Conservation (phyloP, 2,113 vertebrate species). For the Orcinus orca region DNA sequence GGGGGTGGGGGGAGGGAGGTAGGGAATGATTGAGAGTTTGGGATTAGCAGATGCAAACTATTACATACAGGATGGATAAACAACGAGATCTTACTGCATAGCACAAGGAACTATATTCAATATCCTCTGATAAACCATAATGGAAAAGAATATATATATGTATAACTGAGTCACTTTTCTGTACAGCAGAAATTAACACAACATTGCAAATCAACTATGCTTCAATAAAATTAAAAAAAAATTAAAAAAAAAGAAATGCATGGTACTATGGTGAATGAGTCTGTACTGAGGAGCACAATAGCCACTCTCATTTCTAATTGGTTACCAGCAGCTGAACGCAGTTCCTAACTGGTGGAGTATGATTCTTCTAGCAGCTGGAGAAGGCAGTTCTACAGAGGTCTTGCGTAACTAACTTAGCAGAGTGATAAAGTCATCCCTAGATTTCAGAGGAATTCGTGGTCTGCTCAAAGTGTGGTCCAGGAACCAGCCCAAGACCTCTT, state of each 20-base stretch:
- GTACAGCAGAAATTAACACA: background rate
- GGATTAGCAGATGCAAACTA: too few species aligned
- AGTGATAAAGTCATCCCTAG: background rate
- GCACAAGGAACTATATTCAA: background rate
- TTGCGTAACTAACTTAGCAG: background rate
- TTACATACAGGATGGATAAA: too few species aligned
- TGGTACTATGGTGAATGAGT: background rate
- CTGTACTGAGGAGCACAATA: fast-evolving
- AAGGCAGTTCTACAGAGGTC: background rate
- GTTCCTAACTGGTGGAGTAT: background rate
- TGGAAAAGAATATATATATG: background rate
- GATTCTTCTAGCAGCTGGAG: background rate
- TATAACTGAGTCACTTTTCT: background rate
- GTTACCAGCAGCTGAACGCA: background rate
- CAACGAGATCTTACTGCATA: too few species aligned
- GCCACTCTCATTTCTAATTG: background rate
- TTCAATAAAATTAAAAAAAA: background rate
- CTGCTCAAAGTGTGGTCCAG: background rate
- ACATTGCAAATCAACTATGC: background rate
- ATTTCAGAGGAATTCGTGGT: background rate
- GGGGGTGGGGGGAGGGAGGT: too few species aligned
- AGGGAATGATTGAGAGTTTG: too few species aligned
- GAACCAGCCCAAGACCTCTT: background rate
- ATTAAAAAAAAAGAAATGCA: background rate
- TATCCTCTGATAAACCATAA: background rate